A percentile compares a stretch with the other conserved stretches of the same genome.
Conservation (phyloP, 2,797 vertebrate genomes). For the Potorous gilbertii region DNA sequence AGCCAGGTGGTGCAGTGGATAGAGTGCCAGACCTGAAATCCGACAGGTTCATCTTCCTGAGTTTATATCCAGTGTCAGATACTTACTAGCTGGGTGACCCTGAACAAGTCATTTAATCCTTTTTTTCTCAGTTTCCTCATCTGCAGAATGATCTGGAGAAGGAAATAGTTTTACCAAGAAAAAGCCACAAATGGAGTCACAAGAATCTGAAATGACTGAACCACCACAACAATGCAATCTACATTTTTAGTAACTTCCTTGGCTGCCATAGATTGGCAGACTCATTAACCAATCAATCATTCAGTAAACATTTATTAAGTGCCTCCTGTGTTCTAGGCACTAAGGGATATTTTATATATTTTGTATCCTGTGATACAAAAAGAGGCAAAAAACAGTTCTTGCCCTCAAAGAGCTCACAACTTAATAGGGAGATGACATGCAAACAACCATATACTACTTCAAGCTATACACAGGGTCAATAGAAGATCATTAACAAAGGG, state of each 20-base stretch:
- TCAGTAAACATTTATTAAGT: background rate
- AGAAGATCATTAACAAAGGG: background rate
- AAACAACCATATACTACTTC: no score
- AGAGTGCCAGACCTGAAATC: background rate
- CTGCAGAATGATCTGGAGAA: no score
- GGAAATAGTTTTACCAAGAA: background rate
- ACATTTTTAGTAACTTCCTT: background rate
- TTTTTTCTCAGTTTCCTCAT: background rate
- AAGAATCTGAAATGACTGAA: background rate
- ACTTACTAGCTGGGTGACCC: background rate
- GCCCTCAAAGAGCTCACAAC: no score
- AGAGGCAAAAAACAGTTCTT: no score
- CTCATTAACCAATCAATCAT: background rate
- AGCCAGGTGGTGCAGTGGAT: background rate
- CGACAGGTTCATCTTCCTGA: background rate
- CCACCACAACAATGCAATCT: background rate
- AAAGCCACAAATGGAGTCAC: background rate
- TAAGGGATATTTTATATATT: no score
- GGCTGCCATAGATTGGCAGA: background rate
- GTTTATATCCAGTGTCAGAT: background rate
- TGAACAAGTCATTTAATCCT: background rate
- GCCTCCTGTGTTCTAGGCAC: background rate
- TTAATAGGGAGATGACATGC: no score
- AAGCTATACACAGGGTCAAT: background rate
- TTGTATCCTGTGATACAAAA: no score